Evolutionary conservation across 2,797 vertebrate species (phyloP), one percentile per base, ranked within the genome.

Genomic region (Pogoniulus pusillus): DNA sequence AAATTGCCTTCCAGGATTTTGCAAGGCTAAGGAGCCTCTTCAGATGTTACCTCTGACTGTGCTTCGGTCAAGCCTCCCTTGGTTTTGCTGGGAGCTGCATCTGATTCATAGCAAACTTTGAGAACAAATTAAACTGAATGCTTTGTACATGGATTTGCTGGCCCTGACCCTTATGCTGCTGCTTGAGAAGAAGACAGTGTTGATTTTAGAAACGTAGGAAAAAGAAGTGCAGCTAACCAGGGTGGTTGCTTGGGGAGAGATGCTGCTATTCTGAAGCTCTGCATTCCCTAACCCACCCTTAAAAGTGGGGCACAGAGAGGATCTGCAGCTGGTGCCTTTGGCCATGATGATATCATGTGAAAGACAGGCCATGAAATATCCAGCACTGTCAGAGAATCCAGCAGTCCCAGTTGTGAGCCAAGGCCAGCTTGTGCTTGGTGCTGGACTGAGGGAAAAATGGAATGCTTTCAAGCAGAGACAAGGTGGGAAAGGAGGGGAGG

Each of bases 1-100:
- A 93, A 95, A 95, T 94, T 93, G 90, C 77, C 82, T 95, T 93
- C 74, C 57, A 72, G 87, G 73, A 90, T 89, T 94, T 90, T 90
- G 55, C 71, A 91, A 93, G 72, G 75, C 77, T 90, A 78, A 91
- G 65, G 76, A 87, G 32, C 59, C 54, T 92, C 53, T 94, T 96
- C 72, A 4, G 57, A 87, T 93, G 71, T 92, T 93, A 85, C 29
- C 60, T 82, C 68, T 89, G 65, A 73, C 88, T 69, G 45, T 82
- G 77, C 47, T 57, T 83, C 0, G 0, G 69, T 95, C 91, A 90
- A 96, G 45, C 60, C 43, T 85, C 43, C 72, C 34, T 92, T 89
- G 49, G 64, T 91, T 93, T 95, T 60, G 12, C 76, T 86, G 49
- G 32, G 60, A 92, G 30, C 76, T 81, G 59, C 70, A 74, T 91